These are phyloP conservation scores for Ailurus styani DNA, from an alignment of 2,113 vertebrate species.

Conservation along the genomic window DNA sequence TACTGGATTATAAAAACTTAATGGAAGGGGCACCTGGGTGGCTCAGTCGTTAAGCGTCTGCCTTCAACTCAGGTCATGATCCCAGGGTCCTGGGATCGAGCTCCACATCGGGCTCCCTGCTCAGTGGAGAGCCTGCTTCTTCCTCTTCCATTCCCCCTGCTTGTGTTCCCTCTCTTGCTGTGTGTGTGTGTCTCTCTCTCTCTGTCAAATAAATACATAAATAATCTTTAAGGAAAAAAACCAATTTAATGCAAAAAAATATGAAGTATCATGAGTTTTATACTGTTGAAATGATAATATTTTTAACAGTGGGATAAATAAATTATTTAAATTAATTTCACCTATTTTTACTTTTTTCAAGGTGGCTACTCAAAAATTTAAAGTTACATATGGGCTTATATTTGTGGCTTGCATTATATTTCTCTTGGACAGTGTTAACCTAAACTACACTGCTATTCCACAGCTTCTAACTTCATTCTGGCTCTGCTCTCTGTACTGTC, in stretches of 20 bases:
- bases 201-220: no score
- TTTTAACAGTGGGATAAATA: background rate
- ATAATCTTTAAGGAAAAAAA: no score
- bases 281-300: background rate
- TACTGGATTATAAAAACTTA: background rate
- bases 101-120: no score
- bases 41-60: no score
- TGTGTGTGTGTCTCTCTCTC: no score
- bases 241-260: background rate
- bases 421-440: background rate
- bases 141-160: no score
- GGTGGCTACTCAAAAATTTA: background rate
- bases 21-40: no score
- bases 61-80: no score
- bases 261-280: background rate
- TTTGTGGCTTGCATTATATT: background rate
- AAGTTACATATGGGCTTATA: background rate
- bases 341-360: background rate
- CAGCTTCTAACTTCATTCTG: background rate
- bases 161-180: no score
- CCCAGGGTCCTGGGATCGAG: no score
- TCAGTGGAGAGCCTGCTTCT: no score
- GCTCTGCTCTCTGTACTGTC: background rate
- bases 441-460: background rate
- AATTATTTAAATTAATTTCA: background rate